phyloP scores from a whole-genome alignment of 2,888 invertebrate species.

The Plagiodera versicolora region DNA sequence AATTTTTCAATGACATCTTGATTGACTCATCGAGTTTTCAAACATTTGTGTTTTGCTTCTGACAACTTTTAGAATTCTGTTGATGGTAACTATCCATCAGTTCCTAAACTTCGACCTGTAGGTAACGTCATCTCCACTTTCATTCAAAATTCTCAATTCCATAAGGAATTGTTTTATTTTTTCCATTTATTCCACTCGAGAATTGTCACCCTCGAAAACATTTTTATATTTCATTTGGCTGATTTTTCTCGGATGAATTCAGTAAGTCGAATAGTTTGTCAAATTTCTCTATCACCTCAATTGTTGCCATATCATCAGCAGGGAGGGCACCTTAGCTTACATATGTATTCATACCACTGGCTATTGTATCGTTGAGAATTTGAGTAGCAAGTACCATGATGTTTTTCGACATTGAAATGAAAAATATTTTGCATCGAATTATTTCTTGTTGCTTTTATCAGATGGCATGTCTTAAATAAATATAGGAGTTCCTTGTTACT shows the following conservation, averaged over 20 bases:
- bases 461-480: slow-evolving; percentile 18
- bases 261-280: slow-evolving; percentile 15
- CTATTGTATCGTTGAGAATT: slow-evolving; percentile 32
- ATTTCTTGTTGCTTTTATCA: slow-evolving; percentile 23
- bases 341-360: slow-evolving; percentile 29
- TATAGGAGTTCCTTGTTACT: slow-evolving; percentile 7
- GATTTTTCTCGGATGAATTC: not conserved
- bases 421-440: slow-evolving; percentile 28
- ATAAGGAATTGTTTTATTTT: slow-evolving; percentile 27
- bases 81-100: slow-evolving; percentile 32
- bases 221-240: slow-evolving; percentile 11
- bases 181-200: slow-evolving; percentile 18
- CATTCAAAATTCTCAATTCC: slow-evolving; percentile 22
- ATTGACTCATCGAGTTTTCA: slow-evolving; percentile 33
- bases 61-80: slow-evolving; percentile 24
- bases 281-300: slow-evolving; percentile 14
- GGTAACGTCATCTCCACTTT: slow-evolving; percentile 26
- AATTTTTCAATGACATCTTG: slow-evolving; percentile 36
- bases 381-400: slow-evolving; percentile 31
- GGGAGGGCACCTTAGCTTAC: slow-evolving; percentile 28
- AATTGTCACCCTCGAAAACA: slow-evolving; percentile 4
- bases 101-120: slow-evolving; percentile 26
- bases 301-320: slow-evolving; percentile 18
- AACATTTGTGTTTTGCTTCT: slow-evolving; percentile 22
- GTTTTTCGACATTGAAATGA: slow-evolving; percentile 17